Evolutionary conservation across 2,113 vertebrate species (phyloP), one percentile per base, ranked within the genome.

Genomic region (Eptesicus fuscus): DNA sequence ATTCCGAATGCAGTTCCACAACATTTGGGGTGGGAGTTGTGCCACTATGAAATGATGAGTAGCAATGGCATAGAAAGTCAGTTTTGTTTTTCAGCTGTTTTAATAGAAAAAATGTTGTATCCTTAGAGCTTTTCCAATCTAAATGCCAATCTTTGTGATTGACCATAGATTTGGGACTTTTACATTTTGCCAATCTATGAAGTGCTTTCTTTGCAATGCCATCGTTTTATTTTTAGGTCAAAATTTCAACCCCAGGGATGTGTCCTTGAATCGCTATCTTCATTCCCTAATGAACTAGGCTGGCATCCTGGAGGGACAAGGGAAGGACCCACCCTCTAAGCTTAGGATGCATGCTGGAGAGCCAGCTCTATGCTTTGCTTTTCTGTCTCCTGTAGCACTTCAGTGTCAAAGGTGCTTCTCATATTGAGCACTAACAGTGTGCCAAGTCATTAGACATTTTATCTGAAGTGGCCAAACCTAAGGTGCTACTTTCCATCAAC

Each of bases 1-100:
- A 97, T 89, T 88, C 96, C 92, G 98, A 95, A 98, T 97, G 93
- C 97, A 98, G 98, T 98, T 98, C 95, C 77, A 47, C 96, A 95
- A 92, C 92, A 97, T 98, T 97, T 97, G 96, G 96, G 82, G 82
- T 95, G 95, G 87, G 95, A 96, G 87, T 98, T 97, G 4, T 71
- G 85, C 79, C 88, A 83, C 97, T 95, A 9, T 91, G 85, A 53
- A 61, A 90, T 70, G 65, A 84, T 0, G 1, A 96, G 94, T 94
- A 97, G 91, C 92, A 97, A 97, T 73, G 80, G 95, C 96, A 97
- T 97, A 98, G 89, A 88, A 98, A 98, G 98, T 96, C 37, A 97
- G 95, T 53, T 95, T 97, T 94, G 78, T 95, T 93, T 97, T 96
- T 95, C 90, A 97, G 94, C 65, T 96, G 14, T 93, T 97, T 95